phyloP scores from a whole-genome alignment of 2,797 vertebrate genomes.

The Catostomus latipinnis region DNA sequence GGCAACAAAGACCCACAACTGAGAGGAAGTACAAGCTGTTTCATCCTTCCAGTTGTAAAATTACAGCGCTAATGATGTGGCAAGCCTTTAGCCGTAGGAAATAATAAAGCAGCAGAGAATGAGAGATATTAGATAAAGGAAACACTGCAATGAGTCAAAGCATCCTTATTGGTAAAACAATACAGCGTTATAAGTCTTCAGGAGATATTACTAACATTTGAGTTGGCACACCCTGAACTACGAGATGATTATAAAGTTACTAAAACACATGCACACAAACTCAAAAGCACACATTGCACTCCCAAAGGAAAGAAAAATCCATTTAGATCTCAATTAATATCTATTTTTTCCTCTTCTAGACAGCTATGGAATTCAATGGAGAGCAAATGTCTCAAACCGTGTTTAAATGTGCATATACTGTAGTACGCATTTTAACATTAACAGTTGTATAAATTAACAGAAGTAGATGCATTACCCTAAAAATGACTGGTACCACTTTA shows the following conservation, averaged over 20 bases:
- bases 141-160: slow-evolving; percentile 19
- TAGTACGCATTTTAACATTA: too few relatives aligned
- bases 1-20: not conserved
- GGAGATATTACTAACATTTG: not conserved
- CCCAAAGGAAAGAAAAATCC: not conserved
- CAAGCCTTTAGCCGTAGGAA: slow-evolving; percentile 6
- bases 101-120: slow-evolving; percentile 21
- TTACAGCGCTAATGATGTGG: slow-evolving; percentile 22
- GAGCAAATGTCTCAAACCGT: too few relatives aligned
- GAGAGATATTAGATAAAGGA: slow-evolving; percentile 16
- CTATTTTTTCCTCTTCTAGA: too few relatives aligned
- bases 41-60: slow-evolving; percentile 12
- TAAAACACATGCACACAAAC: not conserved
- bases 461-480: too few relatives aligned
- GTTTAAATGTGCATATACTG: too few relatives aligned
- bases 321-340: too few relatives aligned
- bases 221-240: slow-evolving; percentile 8
- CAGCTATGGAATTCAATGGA: too few relatives aligned
- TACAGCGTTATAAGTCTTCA: not conserved
- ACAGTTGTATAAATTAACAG: too few relatives aligned
- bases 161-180: slow-evolving; percentile 1
- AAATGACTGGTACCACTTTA: too few relatives aligned
- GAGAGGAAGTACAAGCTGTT: slow-evolving; percentile 6
- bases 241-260: not conserved
- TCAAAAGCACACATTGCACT: not conserved